Evolutionary conservation across 2,113 vertebrate genomes (phyloP).

Genomic region (Puffinus mauretanicus): DNA sequence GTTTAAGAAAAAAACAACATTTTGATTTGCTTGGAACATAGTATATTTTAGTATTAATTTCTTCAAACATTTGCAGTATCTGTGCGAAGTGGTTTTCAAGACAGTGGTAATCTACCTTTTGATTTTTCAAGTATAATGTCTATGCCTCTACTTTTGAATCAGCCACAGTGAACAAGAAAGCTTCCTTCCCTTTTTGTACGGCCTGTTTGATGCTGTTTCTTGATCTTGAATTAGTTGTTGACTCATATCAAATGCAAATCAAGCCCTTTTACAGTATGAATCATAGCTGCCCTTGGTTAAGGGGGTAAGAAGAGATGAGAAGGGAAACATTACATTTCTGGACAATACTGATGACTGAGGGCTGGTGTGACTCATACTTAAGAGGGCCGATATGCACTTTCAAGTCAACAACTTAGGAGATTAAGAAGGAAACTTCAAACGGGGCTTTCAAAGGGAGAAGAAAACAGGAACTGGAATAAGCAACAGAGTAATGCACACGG

Average conservation of each 20-base stretch:
- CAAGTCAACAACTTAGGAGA: constrained; percentile 10
- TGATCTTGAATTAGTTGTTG: constrained; percentile 33
- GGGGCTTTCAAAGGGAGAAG: constrained; percentile 1
- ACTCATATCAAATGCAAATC: constrained; percentile 41
- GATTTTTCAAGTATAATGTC: neutral
- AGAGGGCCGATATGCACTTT: neutral
- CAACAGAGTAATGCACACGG: neutral
- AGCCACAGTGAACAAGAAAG: neutral
- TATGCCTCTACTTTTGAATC: neutral
- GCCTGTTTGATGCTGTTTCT: neutral
- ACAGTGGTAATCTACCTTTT: neutral
- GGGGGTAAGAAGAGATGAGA: constrained; percentile 11
- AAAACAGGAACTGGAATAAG: constrained; percentile 21
- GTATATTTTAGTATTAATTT: neutral
- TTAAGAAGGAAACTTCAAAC: constrained; percentile 26
- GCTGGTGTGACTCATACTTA: constrained; percentile 35
- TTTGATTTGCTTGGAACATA: neutral
- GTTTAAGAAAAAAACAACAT: neutral
- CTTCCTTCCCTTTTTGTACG: neutral
- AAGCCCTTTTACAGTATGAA: constrained; percentile 9
- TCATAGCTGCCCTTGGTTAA: constrained; percentile 31
- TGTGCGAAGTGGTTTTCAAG: neutral
- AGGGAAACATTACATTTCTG: constrained; percentile 29
- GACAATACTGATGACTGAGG: constrained; percentile 40
- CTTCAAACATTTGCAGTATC: neutral